phyloP scores from a whole-genome alignment of 2,888 invertebrate genomes.

The Alloplasta piceator region DNA sequence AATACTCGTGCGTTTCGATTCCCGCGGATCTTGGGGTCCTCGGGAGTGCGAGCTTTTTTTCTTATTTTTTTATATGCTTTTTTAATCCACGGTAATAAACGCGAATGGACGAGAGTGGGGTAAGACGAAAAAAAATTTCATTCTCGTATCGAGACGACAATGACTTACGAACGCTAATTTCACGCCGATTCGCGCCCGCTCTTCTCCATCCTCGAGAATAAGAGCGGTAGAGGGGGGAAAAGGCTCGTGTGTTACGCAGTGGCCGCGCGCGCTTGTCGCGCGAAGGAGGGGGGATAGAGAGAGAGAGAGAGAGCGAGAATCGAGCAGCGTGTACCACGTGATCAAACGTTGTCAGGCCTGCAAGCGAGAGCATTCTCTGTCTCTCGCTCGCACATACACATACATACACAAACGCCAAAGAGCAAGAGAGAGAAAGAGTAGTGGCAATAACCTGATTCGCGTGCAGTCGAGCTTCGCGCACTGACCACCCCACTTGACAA shows the following conservation, averaged over 20 bases:
- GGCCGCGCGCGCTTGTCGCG: conserved; percentile 37
- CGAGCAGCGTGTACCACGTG: conserved; percentile 74
- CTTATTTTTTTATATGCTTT: background rate
- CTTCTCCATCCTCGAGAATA: background rate
- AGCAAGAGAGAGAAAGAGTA: background rate
- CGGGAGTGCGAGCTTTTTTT: background rate
- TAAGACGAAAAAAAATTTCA: background rate
- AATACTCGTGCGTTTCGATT: background rate
- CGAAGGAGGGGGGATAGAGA: conserved; percentile 14
- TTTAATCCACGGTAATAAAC: background rate
- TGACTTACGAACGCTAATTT: conserved; percentile 21
- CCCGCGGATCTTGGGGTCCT: background rate
- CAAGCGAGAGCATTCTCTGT: conserved; percentile 64
- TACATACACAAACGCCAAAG: conserved; percentile 57
- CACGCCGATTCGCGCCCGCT: conserved; percentile 39
- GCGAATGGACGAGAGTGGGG: background rate
- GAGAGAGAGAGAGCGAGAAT: conserved; percentile 30
- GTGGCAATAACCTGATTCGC: conserved; percentile 74
- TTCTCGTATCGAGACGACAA: background rate
- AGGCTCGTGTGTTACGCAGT: conserved; percentile 52
- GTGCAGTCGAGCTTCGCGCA: conserved; percentile 32
- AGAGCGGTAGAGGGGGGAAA: background rate
- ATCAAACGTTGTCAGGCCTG: conserved; percentile 74
- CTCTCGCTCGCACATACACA: conserved; percentile 54
- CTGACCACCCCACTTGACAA: conserved; percentile 45